Base-by-base conservation (phyloP, 2,113 vertebrate genomes). In the Conger conger region DNA sequence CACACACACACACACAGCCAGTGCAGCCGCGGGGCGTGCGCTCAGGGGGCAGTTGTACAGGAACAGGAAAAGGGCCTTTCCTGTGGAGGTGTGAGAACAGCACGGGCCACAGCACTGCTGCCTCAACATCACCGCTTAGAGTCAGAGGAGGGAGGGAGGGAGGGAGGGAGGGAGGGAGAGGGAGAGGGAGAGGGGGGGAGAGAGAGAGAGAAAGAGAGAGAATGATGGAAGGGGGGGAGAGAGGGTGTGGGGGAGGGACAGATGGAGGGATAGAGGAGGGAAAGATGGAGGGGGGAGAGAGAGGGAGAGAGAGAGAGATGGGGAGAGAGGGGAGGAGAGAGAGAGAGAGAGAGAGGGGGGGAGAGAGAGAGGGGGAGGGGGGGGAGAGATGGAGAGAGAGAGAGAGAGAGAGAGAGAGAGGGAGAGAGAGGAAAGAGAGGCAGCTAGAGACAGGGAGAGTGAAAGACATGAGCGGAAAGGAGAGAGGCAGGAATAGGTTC, bases 1-100 rank as follows among this genome's bases (percentile, higher is more conserved):
- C 45, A 50, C 45, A 50, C 45, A 33, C 0, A 38, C 5, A 38
- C 27, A 2, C 2, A 23, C 30, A 83, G 38, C 73, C 57, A 83
- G 82, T 18, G 4, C 27, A 79, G 20, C 76, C 16, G 76, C 16
- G 33, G 45, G 50, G 63, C 16, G 37, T 38, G 15, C 27, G 40
- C 73, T 76, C 7, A 3, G 27, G 53, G 80, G 17, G 23, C 11
- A 87, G 87, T 85, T 88, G 85, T 86, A 80, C 63, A 68, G 80
- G 88, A 27, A 91, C 80, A 89, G 87, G 80, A 89, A 27, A 50
- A 82, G 88, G 87, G 82, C 50, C n/a, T 82, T 90, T 90, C 89
- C 90, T 86, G 90, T 91, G 84, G 50, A 30, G 2, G 81, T 86
- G n/a, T 76, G 89, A 87, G 82, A 63, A 37, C 83, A 85, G 83